Conservation (phyloP, 2,797 vertebrate genomes). For the Ambastaia sidthimunki region DNA sequence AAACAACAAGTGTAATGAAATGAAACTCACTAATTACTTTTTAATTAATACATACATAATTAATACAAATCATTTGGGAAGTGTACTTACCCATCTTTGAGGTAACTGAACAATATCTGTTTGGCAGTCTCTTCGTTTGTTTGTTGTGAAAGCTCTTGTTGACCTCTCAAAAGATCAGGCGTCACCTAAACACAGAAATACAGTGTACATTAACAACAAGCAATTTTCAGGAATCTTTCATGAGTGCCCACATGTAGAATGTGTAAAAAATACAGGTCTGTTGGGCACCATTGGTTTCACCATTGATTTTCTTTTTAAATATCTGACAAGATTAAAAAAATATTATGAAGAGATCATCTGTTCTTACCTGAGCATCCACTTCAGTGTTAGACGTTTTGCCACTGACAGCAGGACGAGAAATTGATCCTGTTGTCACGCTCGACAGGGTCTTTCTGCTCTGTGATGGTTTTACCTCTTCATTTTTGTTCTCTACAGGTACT, state of each 20-base stretch:
- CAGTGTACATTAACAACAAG: not conserved
- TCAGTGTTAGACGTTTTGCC: slow-evolving; percentile 65
- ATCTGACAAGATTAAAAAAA: not conserved
- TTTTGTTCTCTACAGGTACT: slow-evolving; percentile 60
- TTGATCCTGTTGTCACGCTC: slow-evolving; percentile 49
- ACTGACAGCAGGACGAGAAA: slow-evolving; percentile 39
- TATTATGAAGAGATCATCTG: not conserved
- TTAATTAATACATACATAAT: not conserved
- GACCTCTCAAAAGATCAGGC: slow-evolving; percentile 95
- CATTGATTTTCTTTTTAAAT: not conserved
- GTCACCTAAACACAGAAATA: slow-evolving; percentile 79
- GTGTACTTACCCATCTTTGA: slow-evolving; percentile 90
- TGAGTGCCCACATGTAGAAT: not conserved
- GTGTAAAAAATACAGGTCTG: not conserved
- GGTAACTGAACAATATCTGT: slow-evolving; percentile 96
- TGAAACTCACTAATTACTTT: not conserved
- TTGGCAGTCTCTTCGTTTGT: slow-evolving; percentile 97
- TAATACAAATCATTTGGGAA: not conserved
- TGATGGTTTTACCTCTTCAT: slow-evolving; percentile 57
- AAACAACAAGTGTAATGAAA: not conserved
- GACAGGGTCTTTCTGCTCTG: slow-evolving; percentile 60
- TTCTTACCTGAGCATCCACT: slow-evolving; percentile 72
- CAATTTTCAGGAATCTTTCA: not conserved
- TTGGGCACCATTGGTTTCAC: not conserved
- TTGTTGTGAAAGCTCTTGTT: slow-evolving; percentile 92